Base-by-base conservation (phyloP, 2,113 vertebrate species). In the Sturnus vulgaris region DNA sequence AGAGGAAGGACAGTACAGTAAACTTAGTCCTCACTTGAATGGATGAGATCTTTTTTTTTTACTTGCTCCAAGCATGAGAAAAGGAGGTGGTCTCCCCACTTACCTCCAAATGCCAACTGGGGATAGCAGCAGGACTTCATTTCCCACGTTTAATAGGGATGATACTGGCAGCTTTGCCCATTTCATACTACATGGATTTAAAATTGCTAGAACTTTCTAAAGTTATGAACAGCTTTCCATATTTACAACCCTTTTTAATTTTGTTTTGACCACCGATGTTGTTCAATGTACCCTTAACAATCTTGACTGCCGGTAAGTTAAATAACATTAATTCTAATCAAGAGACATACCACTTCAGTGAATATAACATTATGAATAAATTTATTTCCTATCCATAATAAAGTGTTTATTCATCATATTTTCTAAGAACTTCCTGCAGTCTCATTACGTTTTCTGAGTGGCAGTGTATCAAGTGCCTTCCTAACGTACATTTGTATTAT, bases 321-420 rank as follows among this genome's bases (percentile, higher is more conserved):
- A 96, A 91, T 80, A 80, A 11, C 21, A 49, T 88, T 72, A 66
- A 49, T 61, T 93, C 46, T 61, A 89, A 88, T 71, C 63, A 89
- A 82, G 76, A 95, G 63, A 73, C 72, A 55, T 65, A 59, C 28
- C 76, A 70, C 92, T 95, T 77, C 40, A 73, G 28, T 52, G 31
- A 88, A 81, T 88, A 70, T 27, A 86, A 44, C 5, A 72, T 90
- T 80, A 82, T 77, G 49, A 66, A 88, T 92, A 92, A 85, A 63
- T 86, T 80, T 76, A 85, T 95, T 88, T 86, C 64, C 52, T 93
- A 40, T 81, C 39, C 25, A 19, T 86, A 59, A 92, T 52, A 28
- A 28, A 90, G 78, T 90, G 56, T 95, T 96, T 94, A 86, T 88
- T 88, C 47, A 66, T 85, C 71, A 27, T 59, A 47, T 93, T 91